These are phyloP conservation scores for Tipula helvola DNA, from an alignment of 2,888 invertebrate species.

Conservation along the genomic window DNA sequence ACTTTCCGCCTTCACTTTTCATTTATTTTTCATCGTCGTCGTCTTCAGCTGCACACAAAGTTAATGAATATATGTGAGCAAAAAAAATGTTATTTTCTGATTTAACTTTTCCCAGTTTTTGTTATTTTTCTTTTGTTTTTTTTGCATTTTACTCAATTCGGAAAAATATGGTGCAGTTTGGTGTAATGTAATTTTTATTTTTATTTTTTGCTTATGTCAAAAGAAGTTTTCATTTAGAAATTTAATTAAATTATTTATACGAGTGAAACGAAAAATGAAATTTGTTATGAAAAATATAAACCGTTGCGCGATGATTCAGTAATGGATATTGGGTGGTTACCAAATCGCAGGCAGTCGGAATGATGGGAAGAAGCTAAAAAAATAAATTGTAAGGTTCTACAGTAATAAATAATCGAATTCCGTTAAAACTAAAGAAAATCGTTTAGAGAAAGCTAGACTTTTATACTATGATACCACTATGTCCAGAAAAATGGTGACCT, in stretches of 20 bases:
- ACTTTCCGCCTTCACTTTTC: neutral
- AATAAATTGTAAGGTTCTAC: too few species aligned
- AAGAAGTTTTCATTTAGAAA: neutral
- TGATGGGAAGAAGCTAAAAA: too few species aligned
- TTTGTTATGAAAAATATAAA: neutral
- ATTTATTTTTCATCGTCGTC: neutral
- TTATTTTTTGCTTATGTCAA: neutral
- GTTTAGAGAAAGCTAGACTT: too few species aligned
- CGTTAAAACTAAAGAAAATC: too few species aligned
- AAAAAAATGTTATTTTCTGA: neutral
- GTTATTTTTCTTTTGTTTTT: neutral
- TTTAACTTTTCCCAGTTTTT: neutral
- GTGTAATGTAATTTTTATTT: neutral
- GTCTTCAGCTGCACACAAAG: neutral
- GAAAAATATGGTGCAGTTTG: slow-evolving; percentile 4
- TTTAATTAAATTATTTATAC: neutral
- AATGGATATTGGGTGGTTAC: too few species aligned
- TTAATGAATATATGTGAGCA: neutral
- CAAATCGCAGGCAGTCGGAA: too few species aligned
- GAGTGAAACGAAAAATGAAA: neutral
- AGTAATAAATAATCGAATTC: too few species aligned
- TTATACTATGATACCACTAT: too few species aligned
- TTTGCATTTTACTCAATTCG: neutral
- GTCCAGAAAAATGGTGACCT: too few species aligned
- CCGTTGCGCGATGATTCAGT: neutral